Conservation (phyloP, 2,888 invertebrate species). For the Crioceris asparagi region DNA sequence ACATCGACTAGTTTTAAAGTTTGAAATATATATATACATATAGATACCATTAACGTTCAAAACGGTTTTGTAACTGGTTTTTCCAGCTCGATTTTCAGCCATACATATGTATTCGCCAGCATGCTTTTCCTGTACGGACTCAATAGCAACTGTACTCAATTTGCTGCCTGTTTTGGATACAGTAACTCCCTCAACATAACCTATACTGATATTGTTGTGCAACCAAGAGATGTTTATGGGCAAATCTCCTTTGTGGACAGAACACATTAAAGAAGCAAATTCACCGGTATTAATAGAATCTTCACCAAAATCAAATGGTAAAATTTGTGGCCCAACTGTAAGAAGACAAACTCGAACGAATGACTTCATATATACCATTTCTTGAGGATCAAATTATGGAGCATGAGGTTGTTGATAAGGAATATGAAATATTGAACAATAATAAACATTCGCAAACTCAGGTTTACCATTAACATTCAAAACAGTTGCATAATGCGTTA, state of each 20-base stretch:
- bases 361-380: too few species aligned
- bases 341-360: too few species aligned
- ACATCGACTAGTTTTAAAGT: too few species aligned
- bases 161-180: slow-evolving; percentile 37
- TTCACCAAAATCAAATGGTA: slow-evolving; percentile 60
- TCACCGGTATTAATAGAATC: slow-evolving; percentile 70
- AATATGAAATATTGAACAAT: not conserved
- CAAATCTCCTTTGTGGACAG: slow-evolving; percentile 67
- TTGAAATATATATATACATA: too few species aligned
- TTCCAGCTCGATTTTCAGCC: slow-evolving; percentile 48
- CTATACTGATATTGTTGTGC: slow-evolving; percentile 48
- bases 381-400: too few species aligned
- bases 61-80: slow-evolving; percentile 48
- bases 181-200: slow-evolving; percentile 23
- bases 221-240: slow-evolving; percentile 69
- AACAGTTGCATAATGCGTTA: slow-evolving; percentile 48
- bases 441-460: not conserved
- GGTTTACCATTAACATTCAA: slow-evolving; percentile 57
- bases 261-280: slow-evolving; percentile 62
- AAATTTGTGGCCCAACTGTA: slow-evolving; percentile 58
- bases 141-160: slow-evolving; percentile 43
- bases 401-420: not conserved
- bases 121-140: slow-evolving; percentile 40
- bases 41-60: slow-evolving; percentile 55
- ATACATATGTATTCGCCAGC: slow-evolving; percentile 42